Base-by-base conservation (phyloP, 2,888 invertebrate genomes). In the Hypolimnas misippus region DNA sequence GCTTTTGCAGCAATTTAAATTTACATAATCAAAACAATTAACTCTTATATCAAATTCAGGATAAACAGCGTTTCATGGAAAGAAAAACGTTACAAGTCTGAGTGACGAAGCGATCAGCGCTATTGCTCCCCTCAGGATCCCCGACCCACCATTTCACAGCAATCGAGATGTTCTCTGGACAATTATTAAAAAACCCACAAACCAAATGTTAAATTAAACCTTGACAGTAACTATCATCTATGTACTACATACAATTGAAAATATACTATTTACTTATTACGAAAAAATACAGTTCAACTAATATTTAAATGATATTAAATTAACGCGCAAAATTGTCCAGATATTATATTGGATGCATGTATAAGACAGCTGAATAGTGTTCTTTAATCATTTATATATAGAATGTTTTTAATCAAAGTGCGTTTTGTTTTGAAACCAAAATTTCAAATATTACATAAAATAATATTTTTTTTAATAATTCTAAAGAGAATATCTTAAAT, bases 101-200 rank as follows among this genome's bases (percentile, higher is more conserved):
- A 44, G 19, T 31, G 12, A 57, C 50, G 51, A 38, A 49, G 25
- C 54, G 49, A 54, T 51, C 54, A 16, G 54, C 53, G 19, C 31
- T 21, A 46, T 21, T 10, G 21, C 50, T 52, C 55, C 53, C 38
- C n/a, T 8, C 40, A 16, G 19, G 16, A 25, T 19, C 19, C 55
- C 57, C 54, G 44, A 59, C 57, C 62, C 50, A 16, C 3, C 52
- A 56, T 40, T 61, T 14, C 57, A 57, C 44, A 19, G 50, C 53
- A 35, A 51, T 55, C 62, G 10, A 19, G 31, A 38, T 19, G 31
- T 54, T 25, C n/a, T 52, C 65, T 68, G 66, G 68, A 68, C 65
- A 68, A 59, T 53, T 46, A 46, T 46, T 46, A 40, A 21, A 21
- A 7, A 46, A 46, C 44, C 44, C 44, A 46, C 21, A 21, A 46